Base-by-base conservation (phyloP, 2,888 invertebrate genomes). In the Cephus spinipes region DNA sequence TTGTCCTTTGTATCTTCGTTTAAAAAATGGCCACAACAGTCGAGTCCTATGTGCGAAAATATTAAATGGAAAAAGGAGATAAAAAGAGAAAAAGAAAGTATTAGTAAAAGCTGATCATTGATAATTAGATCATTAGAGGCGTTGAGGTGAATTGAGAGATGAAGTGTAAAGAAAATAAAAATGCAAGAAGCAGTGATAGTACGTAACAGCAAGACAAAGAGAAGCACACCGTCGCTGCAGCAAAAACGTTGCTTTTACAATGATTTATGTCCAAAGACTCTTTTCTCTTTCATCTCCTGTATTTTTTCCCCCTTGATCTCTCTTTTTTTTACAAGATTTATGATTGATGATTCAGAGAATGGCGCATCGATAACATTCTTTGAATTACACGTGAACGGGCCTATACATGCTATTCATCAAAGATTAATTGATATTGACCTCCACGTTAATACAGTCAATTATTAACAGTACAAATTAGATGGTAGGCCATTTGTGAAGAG, bases 1-100 rank as follows among this genome's bases (percentile, higher is more conserved):
- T 33, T 71, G 31, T 71, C 71, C 71, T 71, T 71, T 23, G 71
- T 71, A 71, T 31, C 31, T 31, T 71, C 32, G 31, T 71, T 71
- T 23, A 55, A 55, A 11, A 71, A 71, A 71, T 71, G 71, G 71
- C 71, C 71, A 71, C 71, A 9, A 32, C 23, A 71, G 15, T 71
- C 71, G 71, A 55, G 12, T 71, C 71, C 71, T 71, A 71, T 55
- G 9, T 9, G 55, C 55, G 55, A 55, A 55, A 23, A 55, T 55
- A 55, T 55, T 23, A 55, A 23, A 23, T 15, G 1, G 55, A 55
- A 23, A 9, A 55, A 15, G 55, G 23, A 55, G 23, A 55, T 23
- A 6, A 23, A 40, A 55, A 9, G 55, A 55, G 55, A 23, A 55
- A 55, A 6, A 36, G 4, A 55, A 23, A 23, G 2, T 55, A 55